Conservation (phyloP, 2,888 invertebrate species). For the Eudasyphora cyanicolor region DNA sequence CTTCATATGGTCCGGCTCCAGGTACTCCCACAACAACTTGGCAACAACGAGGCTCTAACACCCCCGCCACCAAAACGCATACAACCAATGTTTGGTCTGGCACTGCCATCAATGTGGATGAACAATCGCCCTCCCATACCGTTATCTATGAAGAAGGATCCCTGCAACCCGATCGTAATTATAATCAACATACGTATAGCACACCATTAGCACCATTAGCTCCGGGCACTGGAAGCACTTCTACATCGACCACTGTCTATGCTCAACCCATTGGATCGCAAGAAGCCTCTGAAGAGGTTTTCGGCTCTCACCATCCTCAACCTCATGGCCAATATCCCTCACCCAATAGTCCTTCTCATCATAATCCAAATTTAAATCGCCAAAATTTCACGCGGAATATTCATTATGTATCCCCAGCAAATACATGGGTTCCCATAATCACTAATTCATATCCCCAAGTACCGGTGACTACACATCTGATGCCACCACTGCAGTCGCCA, state of each 20-base stretch:
- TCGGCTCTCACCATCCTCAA: constrained; percentile 61
- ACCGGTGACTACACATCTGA: constrained; percentile 24
- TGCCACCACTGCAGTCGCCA: constrained; percentile 12
- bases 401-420: constrained; percentile 8
- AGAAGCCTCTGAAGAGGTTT: constrained; percentile 69
- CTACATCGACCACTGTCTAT: constrained; percentile 69
- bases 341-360: neutral
- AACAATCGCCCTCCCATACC: constrained; percentile 69
- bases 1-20: constrained; percentile 20
- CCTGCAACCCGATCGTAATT: constrained; percentile 76
- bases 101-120: constrained; percentile 67
- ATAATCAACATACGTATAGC: constrained; percentile 69
- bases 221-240: constrained; percentile 41
- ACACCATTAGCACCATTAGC: constrained; percentile 74
- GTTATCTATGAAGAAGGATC: constrained; percentile 74
- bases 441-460: constrained; percentile 35
- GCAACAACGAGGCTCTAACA: neutral
- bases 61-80: constrained; percentile 11
- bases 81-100: constrained; percentile 68
- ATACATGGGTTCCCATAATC: constrained; percentile 46
- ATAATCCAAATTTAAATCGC: constrained; percentile 54
- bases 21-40: neutral
- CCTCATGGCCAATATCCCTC: constrained; percentile 44
- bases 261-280: constrained; percentile 75
- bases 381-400: constrained; percentile 70